These are phyloP conservation scores for Rhogogaster chlorosoma DNA, from an alignment of 2,888 invertebrate species.

Conservation along the genomic window DNA sequence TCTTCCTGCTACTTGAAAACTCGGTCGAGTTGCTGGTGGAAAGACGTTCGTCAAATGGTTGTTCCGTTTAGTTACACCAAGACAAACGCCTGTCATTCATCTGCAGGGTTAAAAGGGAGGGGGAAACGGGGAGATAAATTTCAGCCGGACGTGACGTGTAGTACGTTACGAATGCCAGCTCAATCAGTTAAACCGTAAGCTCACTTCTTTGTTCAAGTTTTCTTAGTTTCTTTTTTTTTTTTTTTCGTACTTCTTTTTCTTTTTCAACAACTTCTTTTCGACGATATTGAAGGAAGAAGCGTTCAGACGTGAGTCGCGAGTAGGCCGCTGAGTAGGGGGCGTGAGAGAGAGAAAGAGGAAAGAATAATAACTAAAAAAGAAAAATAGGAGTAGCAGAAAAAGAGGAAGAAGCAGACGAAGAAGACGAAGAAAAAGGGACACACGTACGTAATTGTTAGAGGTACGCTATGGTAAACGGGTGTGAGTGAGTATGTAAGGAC, in stretches of 20 bases:
- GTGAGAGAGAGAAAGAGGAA: neutral
- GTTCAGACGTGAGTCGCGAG: constrained; percentile 25
- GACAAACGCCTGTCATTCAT: constrained; percentile 48
- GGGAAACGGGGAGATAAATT: constrained; percentile 48
- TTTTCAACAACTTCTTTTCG: constrained; percentile 35
- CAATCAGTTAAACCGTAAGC: constrained; percentile 50
- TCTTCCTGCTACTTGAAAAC: constrained; percentile 30
- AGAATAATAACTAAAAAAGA: neutral
- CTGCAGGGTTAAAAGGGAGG: constrained; percentile 40
- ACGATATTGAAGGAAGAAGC: constrained; percentile 44
- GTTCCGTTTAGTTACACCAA: constrained; percentile 49
- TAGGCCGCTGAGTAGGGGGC: constrained; percentile 15
- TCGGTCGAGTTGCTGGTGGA: constrained; percentile 38
- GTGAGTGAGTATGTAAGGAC: constrained; percentile 46
- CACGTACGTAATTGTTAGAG: constrained; percentile 31
- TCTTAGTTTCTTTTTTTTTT: constrained; percentile 2
- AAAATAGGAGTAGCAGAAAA: neutral
- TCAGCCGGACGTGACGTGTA: constrained; percentile 51
- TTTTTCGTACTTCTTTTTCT: neutral
- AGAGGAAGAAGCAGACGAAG: neutral
- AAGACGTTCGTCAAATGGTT: constrained; percentile 48
- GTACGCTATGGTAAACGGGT: constrained; percentile 37
- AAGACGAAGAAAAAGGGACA: constrained; percentile 6
- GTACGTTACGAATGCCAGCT: constrained; percentile 46
- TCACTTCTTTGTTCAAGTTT: constrained; percentile 43